These are phyloP conservation scores for Laupala kohalensis DNA, from an alignment of 1,140 invertebrate genomes.

Conservation along the genomic window DNA sequence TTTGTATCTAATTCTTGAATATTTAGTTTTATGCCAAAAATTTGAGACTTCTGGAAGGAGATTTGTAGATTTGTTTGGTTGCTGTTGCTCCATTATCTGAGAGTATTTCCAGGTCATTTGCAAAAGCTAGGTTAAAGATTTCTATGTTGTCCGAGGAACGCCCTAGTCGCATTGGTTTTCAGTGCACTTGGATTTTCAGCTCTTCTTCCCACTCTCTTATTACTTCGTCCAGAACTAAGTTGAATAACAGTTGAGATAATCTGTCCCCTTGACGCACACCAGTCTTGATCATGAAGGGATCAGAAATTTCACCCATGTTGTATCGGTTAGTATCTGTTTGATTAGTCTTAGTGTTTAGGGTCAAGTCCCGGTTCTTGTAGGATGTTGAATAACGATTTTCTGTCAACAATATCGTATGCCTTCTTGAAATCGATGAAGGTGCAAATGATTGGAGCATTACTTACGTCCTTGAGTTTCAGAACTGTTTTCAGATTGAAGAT, in stretches of 20 bases:
- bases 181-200: neutral
- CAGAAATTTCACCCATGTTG: neutral
- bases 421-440: slow-evolving; percentile 1
- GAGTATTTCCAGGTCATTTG: neutral
- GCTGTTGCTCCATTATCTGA: neutral
- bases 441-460: neutral
- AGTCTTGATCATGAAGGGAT: neutral
- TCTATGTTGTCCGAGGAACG: neutral
- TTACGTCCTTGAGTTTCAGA: neutral
- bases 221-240: neutral
- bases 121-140: neutral
- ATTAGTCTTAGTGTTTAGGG: neutral
- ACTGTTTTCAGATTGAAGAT: slow-evolving; percentile 2
- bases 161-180: no score
- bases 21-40: no score
- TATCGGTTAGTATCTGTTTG: neutral
- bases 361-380: neutral
- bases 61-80: neutral
- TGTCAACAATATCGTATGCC: neutral
- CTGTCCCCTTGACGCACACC: neutral
- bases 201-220: neutral
- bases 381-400: neutral
- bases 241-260: neutral
- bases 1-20: no score
- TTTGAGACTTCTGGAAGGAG: neutral